Evolutionary conservation across 2,888 invertebrate genomes (phyloP).

Genomic region (Sinopyrophorus schimmeli): DNA sequence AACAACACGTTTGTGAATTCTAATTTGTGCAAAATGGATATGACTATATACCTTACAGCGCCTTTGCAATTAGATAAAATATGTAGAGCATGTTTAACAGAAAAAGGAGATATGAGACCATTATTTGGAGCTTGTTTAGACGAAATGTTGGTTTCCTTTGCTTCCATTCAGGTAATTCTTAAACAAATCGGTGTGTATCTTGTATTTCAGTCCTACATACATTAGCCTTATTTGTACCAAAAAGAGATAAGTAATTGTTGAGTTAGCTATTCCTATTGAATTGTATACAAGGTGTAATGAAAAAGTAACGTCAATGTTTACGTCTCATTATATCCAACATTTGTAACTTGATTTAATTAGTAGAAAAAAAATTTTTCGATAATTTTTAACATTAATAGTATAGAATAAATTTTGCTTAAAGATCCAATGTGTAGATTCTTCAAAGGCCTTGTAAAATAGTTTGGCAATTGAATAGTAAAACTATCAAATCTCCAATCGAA

Average conservation of each 20-base stretch:
- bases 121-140: constrained; percentile 58
- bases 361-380: no score
- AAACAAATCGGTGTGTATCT: constrained; percentile 6
- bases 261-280: constrained; percentile 14
- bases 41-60: constrained; percentile 53
- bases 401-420: no score
- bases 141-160: constrained; percentile 57
- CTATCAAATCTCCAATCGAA: no score
- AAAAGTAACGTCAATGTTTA: no score
- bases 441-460: no score
- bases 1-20: constrained; percentile 47
- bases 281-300: constrained; percentile 5
- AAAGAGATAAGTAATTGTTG: constrained; percentile 30
- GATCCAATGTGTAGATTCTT: no score
- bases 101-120: constrained; percentile 57
- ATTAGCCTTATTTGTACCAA: constrained; percentile 14
- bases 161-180: constrained; percentile 51
- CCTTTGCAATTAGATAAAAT: constrained; percentile 55
- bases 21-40: constrained; percentile 49
- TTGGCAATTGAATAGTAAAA: no score
- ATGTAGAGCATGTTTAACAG: constrained; percentile 56
- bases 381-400: no score
- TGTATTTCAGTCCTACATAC: constrained; percentile 23
- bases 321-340: no score
- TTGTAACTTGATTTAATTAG: no score